Evolutionary conservation across 2,113 vertebrate species (phyloP).

Genomic region (rabbit (Oryctolagus cuniculus)): mOryCun1.1 NC_091444.1:57305501-57306000

Average conservation of each 20-base stretch:
- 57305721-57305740: neutral
- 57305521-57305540: neutral
- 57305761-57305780: constrained; percentile 11
- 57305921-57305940: neutral
- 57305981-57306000: neutral
- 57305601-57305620: neutral
- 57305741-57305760: neutral
- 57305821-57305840: neutral
- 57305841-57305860: neutral
- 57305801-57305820: neutral
- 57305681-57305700: neutral
- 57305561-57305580: neutral
- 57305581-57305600: neutral
- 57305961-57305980: neutral
- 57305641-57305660: neutral
- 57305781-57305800: neutral
- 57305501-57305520: neutral
- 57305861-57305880: neutral
- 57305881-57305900: neutral
- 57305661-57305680: neutral
- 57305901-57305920: neutral
- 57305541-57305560: neutral
- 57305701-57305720: neutral
- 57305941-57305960: neutral
- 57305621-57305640: neutral